Percentiles rank a stretch among this genome's conserved stretches.
Conservation (phyloP, 1,140 invertebrate species). For the Thalassaphorura encarpata region DNA sequence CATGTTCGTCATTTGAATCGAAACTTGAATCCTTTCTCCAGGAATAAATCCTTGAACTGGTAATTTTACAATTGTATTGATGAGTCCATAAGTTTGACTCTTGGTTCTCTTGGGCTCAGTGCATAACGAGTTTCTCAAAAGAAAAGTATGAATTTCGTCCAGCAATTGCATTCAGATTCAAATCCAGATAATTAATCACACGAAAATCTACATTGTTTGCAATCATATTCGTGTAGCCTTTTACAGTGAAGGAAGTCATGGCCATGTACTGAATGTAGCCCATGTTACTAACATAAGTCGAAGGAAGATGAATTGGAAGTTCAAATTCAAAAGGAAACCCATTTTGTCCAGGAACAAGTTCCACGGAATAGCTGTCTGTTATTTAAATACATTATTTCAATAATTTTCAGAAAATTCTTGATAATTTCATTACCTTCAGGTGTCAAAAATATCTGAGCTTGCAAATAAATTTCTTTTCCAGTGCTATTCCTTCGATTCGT, state of each 20-base stretch:
- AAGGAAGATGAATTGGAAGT: not conserved
- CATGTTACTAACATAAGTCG: not conserved
- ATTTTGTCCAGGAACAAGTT: not conserved
- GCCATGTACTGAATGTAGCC: not conserved
- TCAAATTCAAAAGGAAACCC: not conserved
- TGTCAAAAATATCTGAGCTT: not conserved
- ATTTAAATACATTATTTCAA: not conserved
- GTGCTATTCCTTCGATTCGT: not conserved
- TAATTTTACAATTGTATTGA: not conserved
- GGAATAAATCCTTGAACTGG: not conserved
- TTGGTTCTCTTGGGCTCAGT: not conserved
- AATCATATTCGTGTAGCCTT: not conserved
- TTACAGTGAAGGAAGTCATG: not conserved
- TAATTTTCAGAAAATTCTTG: not conserved
- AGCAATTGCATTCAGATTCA: not conserved
- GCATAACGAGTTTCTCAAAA: not conserved
- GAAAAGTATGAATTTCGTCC: constrained; percentile 1
- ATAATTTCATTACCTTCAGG: not conserved
- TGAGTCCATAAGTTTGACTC: not conserved
- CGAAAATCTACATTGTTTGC: not conserved
- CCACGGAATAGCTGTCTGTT: not conserved
- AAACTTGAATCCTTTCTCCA: not conserved
- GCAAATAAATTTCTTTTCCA: not conserved
- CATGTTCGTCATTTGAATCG: not conserved
- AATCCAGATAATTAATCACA: not conserved